Conservation (phyloP, 2,888 invertebrate genomes). For the Dexiosoma caninum region DNA sequence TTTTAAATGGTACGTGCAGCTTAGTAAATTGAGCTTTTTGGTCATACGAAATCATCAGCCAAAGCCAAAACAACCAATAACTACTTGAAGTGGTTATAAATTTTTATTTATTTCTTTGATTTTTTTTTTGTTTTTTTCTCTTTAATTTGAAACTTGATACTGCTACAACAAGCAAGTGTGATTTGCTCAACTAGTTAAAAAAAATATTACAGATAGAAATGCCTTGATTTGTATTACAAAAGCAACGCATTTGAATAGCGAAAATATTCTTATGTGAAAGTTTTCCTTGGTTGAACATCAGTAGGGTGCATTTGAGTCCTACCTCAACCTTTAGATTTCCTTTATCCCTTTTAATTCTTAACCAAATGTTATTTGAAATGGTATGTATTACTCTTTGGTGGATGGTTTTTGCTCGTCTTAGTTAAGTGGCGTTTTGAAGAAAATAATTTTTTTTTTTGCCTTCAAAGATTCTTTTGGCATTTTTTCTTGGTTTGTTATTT, state of each 20-base stretch:
- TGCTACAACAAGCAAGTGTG: background rate
- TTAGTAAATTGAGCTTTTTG: conserved; percentile 56
- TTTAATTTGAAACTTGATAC: background rate
- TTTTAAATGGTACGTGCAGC: conserved; percentile 62
- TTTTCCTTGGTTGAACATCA: too few relatives aligned
- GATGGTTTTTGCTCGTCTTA: conserved; percentile 35
- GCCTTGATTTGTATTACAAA: background rate
- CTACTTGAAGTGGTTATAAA: conserved; percentile 30
- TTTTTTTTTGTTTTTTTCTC: background rate
- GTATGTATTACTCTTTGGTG: conserved; percentile 40
- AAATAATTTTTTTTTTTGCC: conserved; percentile 47
- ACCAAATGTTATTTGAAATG: conserved; percentile 55
- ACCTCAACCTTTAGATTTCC: background rate
- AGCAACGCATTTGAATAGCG: too few relatives aligned
- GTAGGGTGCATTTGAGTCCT: background rate
- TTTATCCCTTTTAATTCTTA: conserved; percentile 13
- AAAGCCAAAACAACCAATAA: conserved; percentile 45
- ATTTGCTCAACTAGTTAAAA: background rate
- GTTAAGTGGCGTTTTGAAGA: conserved; percentile 63
- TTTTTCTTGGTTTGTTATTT: conserved; percentile 38
- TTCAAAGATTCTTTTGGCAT: conserved; percentile 9
- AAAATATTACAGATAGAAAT: background rate
- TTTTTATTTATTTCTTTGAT: too few relatives aligned
- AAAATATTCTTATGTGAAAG: background rate
- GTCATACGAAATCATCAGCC: conserved; percentile 50